These are phyloP conservation scores for Psittacus erithacus DNA, from an alignment of 2,113 vertebrate species.

Conservation along the genomic window DNA sequence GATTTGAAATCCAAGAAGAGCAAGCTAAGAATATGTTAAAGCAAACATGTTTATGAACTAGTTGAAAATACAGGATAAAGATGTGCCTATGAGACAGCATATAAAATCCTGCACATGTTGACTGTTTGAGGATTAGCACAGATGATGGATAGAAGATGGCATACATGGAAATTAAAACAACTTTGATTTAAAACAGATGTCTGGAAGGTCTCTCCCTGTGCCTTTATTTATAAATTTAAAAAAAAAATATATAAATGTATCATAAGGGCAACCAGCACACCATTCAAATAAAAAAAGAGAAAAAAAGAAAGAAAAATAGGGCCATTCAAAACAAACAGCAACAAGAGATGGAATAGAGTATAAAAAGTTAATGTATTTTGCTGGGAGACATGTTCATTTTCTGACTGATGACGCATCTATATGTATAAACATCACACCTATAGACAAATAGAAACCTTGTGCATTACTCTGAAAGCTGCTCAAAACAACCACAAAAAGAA, in stretches of 20 bases:
- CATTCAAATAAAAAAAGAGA: not conserved
- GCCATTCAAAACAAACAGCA: not conserved
- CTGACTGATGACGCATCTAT: rapidly evolving
- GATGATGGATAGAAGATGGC: slow-evolving; percentile 64
- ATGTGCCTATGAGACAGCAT: slow-evolving; percentile 19
- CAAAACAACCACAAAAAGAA: not conserved
- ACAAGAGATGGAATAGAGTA: not conserved
- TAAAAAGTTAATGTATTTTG: not conserved
- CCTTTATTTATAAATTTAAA: not conserved
- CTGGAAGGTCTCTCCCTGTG: not conserved
- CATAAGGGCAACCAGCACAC: not conserved
- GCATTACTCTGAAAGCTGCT: not conserved
- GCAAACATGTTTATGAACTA: slow-evolving; percentile 31
- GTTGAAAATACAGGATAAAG: slow-evolving; percentile 36
- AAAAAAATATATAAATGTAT: not conserved
- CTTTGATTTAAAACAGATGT: slow-evolving; percentile 68
- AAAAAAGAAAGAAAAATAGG: not conserved
- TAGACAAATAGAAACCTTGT: not conserved
- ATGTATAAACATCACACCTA: not conserved
- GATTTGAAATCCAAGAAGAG: slow-evolving; percentile 38
- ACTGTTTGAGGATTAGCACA: slow-evolving; percentile 58
- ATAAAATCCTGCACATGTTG: slow-evolving; percentile 48
- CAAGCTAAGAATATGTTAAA: slow-evolving; percentile 42
- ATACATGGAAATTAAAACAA: slow-evolving; percentile 66
- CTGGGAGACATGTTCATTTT: not conserved